These are phyloP conservation scores for Uloborus plumipes DNA, from an alignment of 2,888 invertebrate species.

Conservation along the genomic window DNA sequence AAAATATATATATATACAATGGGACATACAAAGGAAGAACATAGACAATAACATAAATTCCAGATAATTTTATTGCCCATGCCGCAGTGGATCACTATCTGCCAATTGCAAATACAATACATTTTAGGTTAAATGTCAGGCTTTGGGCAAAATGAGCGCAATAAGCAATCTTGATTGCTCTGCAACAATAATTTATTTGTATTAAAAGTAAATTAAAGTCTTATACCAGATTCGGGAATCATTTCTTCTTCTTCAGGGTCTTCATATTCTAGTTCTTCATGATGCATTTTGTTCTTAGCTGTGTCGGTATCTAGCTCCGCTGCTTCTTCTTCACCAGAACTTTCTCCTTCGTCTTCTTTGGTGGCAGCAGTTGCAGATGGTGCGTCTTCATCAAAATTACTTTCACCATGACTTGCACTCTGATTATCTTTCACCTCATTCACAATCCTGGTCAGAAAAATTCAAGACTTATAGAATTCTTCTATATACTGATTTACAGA, in stretches of 20 bases:
- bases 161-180: neutral
- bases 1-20: too few species aligned
- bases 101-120: too few species aligned
- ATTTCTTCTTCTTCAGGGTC: conserved; percentile 66
- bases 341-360: conserved; percentile 50
- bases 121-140: too few species aligned
- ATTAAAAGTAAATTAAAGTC: neutral
- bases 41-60: too few species aligned
- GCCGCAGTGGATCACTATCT: too few species aligned
- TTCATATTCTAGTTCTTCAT: conserved; percentile 66
- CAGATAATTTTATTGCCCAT: too few species aligned
- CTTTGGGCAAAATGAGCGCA: too few species aligned
- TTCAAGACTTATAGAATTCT: too few species aligned
- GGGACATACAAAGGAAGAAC: too few species aligned
- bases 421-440: conserved; percentile 23
- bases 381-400: conserved; percentile 24
- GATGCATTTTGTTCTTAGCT: conserved; percentile 46
- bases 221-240: conserved; percentile 36
- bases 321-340: conserved; percentile 59
- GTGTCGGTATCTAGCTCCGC: conserved; percentile 66
- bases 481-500: too few species aligned
- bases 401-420: conserved; percentile 40
- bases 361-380: neutral
- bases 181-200: neutral
- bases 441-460: neutral